Evolutionary conservation across 2,797 vertebrate species (phyloP), one percentile per base, ranked within the genome.

Genomic region (Ambastaia sidthimunki): DNA sequence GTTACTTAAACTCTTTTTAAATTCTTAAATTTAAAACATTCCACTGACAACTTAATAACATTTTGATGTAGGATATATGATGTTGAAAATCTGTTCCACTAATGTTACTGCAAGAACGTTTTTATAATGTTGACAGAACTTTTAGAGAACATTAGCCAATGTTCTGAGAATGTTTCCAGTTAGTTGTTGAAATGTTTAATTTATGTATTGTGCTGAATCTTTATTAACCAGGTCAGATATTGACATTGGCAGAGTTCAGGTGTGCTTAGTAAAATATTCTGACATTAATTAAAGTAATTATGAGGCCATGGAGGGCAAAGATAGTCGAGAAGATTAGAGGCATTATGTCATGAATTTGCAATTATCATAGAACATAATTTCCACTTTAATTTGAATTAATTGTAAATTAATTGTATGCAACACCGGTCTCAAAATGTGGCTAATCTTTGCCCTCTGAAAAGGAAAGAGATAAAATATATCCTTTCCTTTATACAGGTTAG

Each of bases 361-460:
- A 92, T 96, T 96, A 96, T 96, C 95, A 94, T 94, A 92, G 91
- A 88, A 90, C 89, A 89, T 96, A 94, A 96, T 97, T 97, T 94
- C 93, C 91, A 91, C 91, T 91, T 93, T 96, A 95, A 96, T 96
- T 97, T 94, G 91, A 94, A 94, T 95, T 96, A 96, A 98, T 97
- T 97, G 95, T 95, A 44, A 97, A 95, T 96, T 95, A 96, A 96
- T 94, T 95, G 94, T 96, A 96, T 94, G 94, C 91, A 95, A 95
- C 95, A 93, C 94, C 95, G 94, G 95, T 94, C 95, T 89, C 93
- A 95, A 93, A 95, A 94, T 93, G 90, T 94, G 85, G 92, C 93
- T 95, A 96, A 96, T 96, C 94, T 96, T 91, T 90, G 94, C 89
- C 93, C 91, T 93, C 95, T 97, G 95, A 93, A 93, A 93, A 93